Base-by-base conservation (phyloP, 2,113 vertebrate genomes). In the Hippoglossus stenolepis region DNA sequence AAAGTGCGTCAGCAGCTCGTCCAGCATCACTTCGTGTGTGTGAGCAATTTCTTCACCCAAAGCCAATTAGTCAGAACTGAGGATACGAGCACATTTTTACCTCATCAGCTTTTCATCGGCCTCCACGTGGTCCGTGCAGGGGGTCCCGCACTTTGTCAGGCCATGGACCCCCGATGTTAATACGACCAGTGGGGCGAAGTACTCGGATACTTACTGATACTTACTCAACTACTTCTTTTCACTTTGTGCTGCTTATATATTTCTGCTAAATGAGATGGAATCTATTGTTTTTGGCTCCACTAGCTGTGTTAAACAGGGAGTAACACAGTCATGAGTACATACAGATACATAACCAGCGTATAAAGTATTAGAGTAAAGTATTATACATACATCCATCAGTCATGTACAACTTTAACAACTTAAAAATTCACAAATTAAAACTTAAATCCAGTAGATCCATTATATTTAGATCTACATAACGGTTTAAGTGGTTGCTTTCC, bases 11-110 rank as follows among this genome's bases (percentile, higher is more conserved):
- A 85, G 75, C 65, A 62, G 75, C 53, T 72, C 73, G 35, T 15
- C 17, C 60, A 24, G 74, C 65, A n/a, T 78, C 70, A 66, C 35
- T 69, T 40, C 59, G 56, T 73, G 68, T 73, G 38, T 45, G 61
- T 43, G 60, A 15, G 49, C 13, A 8, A n/a, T 58, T 62, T 59
- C 56, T 84, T 60, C 49, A 76, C 85, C 64, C 77, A 72, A 75
- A 73, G 51, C 57, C 76, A 88, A 86, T 86, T 84, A 86, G 56
- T 86, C 61, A 79, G 68, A 85, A 85, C 83, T 78, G 70, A 73
- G 70, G 60, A 73, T 63, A 64, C 35, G 57, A 76, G 68, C 60
- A 76, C 35, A 31, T 53, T 61, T 59, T 62, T 2, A 13, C n/a
- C 65, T 59, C 65, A 65, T 78, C 60, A 31, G 47, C 63, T 70